Evolutionary conservation across 2,113 vertebrate genomes (phyloP).

Genomic region (Misgurnus mizolepis): DNA sequence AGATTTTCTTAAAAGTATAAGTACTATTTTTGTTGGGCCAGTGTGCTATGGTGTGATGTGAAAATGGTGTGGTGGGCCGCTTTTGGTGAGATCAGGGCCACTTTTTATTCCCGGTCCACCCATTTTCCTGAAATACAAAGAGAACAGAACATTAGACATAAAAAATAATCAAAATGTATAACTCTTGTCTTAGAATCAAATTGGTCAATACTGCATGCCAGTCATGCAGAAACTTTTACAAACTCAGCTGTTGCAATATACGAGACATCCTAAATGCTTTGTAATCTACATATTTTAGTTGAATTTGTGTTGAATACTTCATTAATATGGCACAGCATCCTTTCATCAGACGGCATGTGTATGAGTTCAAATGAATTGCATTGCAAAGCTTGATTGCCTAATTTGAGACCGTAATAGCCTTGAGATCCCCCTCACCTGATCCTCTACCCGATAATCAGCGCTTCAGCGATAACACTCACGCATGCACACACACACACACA

Average conservation of each 20-base stretch:
- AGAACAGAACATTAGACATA: neutral
- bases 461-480: conserved; percentile 7
- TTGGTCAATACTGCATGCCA: too few relatives aligned
- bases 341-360: conserved; percentile 11
- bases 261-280: neutral
- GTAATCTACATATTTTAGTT: conserved; percentile 1
- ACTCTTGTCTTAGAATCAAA: too few relatives aligned
- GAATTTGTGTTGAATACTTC: conserved; percentile 20
- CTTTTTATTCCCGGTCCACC: too few relatives aligned
- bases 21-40: too few relatives aligned
- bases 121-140: too few relatives aligned
- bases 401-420: conserved; percentile 40
- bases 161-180: too few relatives aligned
- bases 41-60: too few relatives aligned
- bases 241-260: neutral
- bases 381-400: conserved; percentile 44
- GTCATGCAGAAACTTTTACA: neutral
- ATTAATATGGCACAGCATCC: conserved; percentile 36
- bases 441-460: conserved; percentile 2
- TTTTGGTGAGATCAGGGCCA: too few relatives aligned
- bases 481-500: conserved; percentile 13
- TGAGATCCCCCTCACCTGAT: conserved; percentile 46
- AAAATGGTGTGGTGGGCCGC: too few relatives aligned
- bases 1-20: too few relatives aligned
- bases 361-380: conserved; percentile 40